Conservation (phyloP, 1,140 invertebrate species). For the Drosophila santomea region DNA sequence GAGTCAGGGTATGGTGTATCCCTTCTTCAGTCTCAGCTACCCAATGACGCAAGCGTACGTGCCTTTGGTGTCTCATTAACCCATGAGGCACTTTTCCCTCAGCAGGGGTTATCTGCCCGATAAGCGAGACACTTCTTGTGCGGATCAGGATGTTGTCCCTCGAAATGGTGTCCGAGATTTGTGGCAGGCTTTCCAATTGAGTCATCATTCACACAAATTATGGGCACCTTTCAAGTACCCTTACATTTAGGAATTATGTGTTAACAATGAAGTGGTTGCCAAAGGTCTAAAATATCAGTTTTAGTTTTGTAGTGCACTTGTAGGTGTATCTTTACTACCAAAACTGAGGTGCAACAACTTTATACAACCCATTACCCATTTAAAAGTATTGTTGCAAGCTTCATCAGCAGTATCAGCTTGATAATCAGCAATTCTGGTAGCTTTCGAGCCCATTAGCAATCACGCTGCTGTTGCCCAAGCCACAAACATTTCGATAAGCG, state of each 20-base stretch:
- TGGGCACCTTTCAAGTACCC: neutral
- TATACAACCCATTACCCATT: neutral
- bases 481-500: constrained; percentile 17
- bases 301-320: neutral
- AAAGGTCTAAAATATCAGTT: neutral
- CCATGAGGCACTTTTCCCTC: constrained; percentile 26
- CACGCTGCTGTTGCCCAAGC: constrained; percentile 11
- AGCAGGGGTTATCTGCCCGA: constrained; percentile 23
- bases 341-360: neutral
- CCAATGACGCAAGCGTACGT: constrained; percentile 43
- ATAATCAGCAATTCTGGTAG: constrained; percentile 8
- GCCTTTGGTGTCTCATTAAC: constrained; percentile 28
- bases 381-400: neutral
- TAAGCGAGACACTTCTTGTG: constrained; percentile 20
- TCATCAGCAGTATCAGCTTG: neutral
- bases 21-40: constrained; percentile 6
- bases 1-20: constrained; percentile 17
- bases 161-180: constrained; percentile 19
- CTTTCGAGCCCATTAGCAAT: constrained; percentile 31
- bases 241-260: too few species aligned
- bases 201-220: neutral
- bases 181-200: constrained; percentile 11
- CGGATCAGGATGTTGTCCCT: constrained; percentile 14
- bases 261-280: neutral
- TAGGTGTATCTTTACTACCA: neutral